Percentiles rank a stretch among this genome's conserved stretches.
Evolutionary conservation across 2,797 vertebrate species (phyloP).

Genomic region (Lutjanus campechanus): DNA sequence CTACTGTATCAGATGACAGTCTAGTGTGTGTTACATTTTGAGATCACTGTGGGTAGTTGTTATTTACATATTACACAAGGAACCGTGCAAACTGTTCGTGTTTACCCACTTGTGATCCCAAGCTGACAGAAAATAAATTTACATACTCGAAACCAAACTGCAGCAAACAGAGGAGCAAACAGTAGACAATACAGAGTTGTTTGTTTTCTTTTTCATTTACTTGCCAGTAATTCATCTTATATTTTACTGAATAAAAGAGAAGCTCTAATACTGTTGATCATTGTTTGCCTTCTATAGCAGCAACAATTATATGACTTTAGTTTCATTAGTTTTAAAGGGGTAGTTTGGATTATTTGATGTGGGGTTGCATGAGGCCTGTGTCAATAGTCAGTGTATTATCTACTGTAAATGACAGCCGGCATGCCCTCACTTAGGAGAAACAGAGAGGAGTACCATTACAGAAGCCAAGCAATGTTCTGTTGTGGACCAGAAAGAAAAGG

Average conservation of each 20-base stretch:
- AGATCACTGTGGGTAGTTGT: not conserved
- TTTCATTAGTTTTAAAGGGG: too few species aligned
- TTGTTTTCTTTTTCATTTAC: not conserved
- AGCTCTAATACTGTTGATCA: not conserved
- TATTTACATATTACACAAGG: conserved; percentile 12
- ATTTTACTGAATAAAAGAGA: not conserved
- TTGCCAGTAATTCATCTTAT: not conserved
- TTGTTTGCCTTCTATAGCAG: not conserved
- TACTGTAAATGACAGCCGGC: too few species aligned
- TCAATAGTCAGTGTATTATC: too few species aligned
- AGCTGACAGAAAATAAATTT: not conserved
- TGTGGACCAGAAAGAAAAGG: too few species aligned
- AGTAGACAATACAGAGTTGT: not conserved
- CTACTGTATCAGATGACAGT: not conserved
- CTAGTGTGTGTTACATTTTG: not conserved
- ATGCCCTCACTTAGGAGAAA: too few species aligned
- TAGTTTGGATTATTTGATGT: too few species aligned
- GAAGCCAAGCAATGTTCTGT: too few species aligned
- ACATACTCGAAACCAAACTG: not conserved
- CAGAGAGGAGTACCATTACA: too few species aligned
- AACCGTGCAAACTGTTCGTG: not conserved
- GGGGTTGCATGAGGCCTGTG: too few species aligned
- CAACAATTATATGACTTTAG: too few species aligned
- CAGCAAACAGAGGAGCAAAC: conserved; percentile 8
- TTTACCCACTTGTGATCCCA: not conserved